Base-by-base conservation (phyloP, 1,140 invertebrate species). In the Manduca sexta region DNA sequence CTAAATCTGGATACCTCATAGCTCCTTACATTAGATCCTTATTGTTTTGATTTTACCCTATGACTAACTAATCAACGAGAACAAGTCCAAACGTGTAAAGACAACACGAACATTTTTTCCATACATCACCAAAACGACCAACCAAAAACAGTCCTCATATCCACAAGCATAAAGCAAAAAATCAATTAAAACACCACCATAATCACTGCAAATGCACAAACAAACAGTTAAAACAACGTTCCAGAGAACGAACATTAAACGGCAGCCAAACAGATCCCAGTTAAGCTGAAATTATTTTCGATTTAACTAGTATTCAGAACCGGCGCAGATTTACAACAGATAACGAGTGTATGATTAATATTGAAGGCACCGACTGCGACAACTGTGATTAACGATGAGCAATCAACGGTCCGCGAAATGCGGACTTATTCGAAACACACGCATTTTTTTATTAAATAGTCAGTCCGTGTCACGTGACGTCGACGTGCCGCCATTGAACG, bases 301-400 rank as follows among this genome's bases (percentile, higher is more conserved):
- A 50, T 54, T 64, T 52, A 57, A 60, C 56, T 50, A 54, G 57
- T 49, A 52, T 44, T 51, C 46, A 41, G 42, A 29, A 30, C 26
- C 30, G 33, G 38, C 5, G 33, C 45, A 48, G 45, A 54, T 59
- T 56, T 52, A 55, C 55, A 58, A 55, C 56, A 60, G 57, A 61
- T 64, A 61, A 59, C 58, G 55, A 58, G 58, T 57, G 56, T 59
- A 68, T 64, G 64, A 68, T 68, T 68, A 68, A 61, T 64, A 61
- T 59, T 64, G 60, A 68, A 66, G 42, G 52, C 52, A 42, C 43
- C 34, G 41, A 49, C 41, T 50, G 49, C 52, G 49, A 45, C 48
- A 51, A 41, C 49, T 53, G 60, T 67, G 60, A 63, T 67, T 60
- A 67, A 63, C 54, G 57, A 56, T 43, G 42, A 44, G 45, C 56